Conservation (phyloP, 2,888 invertebrate species). For the Tyria jacobaeae region DNA sequence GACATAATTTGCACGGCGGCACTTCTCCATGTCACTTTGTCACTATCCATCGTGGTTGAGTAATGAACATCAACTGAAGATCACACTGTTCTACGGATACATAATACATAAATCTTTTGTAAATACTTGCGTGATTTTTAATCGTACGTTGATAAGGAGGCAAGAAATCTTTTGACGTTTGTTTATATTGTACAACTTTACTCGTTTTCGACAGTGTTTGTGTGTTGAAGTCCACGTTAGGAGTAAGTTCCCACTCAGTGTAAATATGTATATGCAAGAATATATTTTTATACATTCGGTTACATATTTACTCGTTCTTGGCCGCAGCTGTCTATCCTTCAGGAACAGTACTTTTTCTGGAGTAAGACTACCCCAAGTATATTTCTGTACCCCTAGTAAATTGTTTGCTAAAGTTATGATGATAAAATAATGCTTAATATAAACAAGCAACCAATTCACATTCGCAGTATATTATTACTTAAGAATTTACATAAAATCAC, state of each 20-base stretch:
- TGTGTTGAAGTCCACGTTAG: not conserved
- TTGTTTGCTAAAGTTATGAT: no score
- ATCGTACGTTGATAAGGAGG: not conserved
- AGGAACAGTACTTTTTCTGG: no score
- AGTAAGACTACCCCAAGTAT: no score
- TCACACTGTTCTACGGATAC: not conserved
- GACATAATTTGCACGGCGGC: constrained; percentile 33
- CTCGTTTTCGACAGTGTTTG: not conserved
- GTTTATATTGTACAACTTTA: not conserved
- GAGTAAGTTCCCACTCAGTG: not conserved
- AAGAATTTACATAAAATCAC: no score
- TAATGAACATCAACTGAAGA: constrained; percentile 14
- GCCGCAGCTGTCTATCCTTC: no score
- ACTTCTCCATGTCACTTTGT: constrained; percentile 30
- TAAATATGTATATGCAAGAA: not conserved
- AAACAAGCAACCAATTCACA: no score
- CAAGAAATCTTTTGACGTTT: not conserved
- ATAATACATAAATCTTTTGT: not conserved
- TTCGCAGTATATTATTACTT: no score
- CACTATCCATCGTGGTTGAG: constrained; percentile 37
- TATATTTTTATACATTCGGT: no score
- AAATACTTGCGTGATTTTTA: constrained; percentile 1
- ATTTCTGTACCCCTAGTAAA: no score
- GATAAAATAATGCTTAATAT: no score
- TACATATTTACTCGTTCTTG: no score